Evolutionary conservation across 2,797 vertebrate species (phyloP).

Genomic region (Meriones psammophilus): DNA sequence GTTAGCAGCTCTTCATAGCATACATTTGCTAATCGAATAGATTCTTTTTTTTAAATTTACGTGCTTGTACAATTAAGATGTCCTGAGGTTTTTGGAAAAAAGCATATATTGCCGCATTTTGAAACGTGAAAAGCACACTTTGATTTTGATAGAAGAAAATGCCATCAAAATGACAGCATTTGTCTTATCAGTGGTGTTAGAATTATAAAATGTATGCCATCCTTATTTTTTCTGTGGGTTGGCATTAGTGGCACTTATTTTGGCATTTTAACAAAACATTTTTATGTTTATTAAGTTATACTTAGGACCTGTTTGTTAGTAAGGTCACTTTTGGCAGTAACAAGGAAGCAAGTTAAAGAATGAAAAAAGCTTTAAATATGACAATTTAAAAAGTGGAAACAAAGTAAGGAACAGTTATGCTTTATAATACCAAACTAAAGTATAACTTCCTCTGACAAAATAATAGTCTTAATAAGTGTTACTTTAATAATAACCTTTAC

Average conservation of each 20-base stretch:
- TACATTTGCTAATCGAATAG: conserved; percentile 53
- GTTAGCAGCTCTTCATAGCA: conserved; percentile 7
- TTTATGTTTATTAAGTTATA: conserved; percentile 62
- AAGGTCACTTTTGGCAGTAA: conserved; percentile 40
- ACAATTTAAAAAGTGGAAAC: conserved; percentile 23
- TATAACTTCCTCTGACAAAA: conserved; percentile 45
- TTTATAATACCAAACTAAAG: conserved; percentile 67
- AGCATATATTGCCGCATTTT: conserved; percentile 50
- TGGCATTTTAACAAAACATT: conserved; percentile 14
- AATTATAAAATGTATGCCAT: conserved; percentile 45
- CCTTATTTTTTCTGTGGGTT: conserved; percentile 59
- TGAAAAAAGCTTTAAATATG: conserved; percentile 54
- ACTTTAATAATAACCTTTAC: conserved; percentile 54
- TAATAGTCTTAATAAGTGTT: neutral
- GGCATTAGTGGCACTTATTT: conserved; percentile 28
- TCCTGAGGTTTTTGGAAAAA: conserved; percentile 41
- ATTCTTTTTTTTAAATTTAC: conserved; percentile 61
- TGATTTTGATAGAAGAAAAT: conserved; percentile 50
- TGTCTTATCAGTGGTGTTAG: conserved; percentile 43
- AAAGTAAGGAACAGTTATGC: conserved; percentile 17
- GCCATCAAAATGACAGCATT: conserved; percentile 3
- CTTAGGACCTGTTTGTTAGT: conserved; percentile 59
- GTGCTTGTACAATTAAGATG: conserved; percentile 63
- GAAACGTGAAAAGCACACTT: conserved; percentile 55
- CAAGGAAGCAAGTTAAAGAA: conserved; percentile 30